Base-by-base conservation (phyloP, 2,797 vertebrate genomes). In the Pterois miles region DNA sequence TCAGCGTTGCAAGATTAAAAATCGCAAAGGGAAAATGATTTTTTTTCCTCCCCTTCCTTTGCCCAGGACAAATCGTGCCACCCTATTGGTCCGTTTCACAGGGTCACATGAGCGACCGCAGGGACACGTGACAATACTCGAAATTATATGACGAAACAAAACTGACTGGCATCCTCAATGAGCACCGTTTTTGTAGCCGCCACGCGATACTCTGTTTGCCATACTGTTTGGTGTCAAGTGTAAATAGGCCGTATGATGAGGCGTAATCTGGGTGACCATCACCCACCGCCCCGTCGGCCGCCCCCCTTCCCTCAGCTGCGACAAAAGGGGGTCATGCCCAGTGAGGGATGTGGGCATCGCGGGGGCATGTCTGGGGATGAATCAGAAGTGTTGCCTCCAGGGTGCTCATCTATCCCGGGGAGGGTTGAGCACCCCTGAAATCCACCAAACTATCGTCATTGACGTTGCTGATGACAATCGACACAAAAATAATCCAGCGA, bases 61-160 rank as follows among this genome's bases (percentile, higher is more conserved):
- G 43, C 90, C 88, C 94, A 89, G 91, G 63, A 94, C 90, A 80
- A 92, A 92, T 91, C 72, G 88, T 59, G 84, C 90, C 94, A 77
- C 92, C 93, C 91, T 90, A 97, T 97, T 98, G 97, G 97, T 93
- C 93, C 83, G 62, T 85, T 22, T 80, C 84, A 87, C 74, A 66
- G 59, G 89, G 93, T 96, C 97, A 97, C 95, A 86, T 97, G 96
- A 95, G 93, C 83, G 2, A 54, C 92, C 86, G 83, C 84, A 81
- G 85, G 89, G 82, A 86, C 97, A 97, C 87, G 95, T 97, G 97
- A 98, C 93, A 76, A 80, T 90, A 94, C 93, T 95, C 60, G 43
- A 75, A 89, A 90, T 84, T 72, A 82, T 84, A 83, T 81, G 88
- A 88, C 57, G 65, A 79, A 89, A 91, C 7, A 7, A 73, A 78